A percentile compares a stretch with the other conserved stretches of the same genome.
These are phyloP conservation scores for Rhincodon typus DNA, from an alignment of 2,797 vertebrate genomes.

Conservation along the genomic window DNA sequence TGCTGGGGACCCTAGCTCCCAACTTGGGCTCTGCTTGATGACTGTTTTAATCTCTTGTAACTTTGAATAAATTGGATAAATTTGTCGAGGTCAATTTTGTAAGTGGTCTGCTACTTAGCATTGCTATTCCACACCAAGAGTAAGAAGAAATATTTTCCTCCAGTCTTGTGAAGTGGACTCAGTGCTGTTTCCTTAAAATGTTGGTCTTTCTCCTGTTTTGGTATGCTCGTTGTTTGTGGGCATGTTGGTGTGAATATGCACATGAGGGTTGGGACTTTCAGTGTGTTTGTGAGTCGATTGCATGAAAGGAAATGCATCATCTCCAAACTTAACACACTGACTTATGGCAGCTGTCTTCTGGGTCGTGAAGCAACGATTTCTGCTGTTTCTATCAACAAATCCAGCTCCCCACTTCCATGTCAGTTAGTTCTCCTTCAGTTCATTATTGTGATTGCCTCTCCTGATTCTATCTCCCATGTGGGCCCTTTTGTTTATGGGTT, in stretches of 20 bases:
- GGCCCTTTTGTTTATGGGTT: background rate
- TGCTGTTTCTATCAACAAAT: too few species aligned
- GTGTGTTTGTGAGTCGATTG: too few species aligned
- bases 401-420: too few species aligned
- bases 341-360: too few species aligned
- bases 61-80: background rate
- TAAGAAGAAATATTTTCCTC: background rate
- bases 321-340: too few species aligned
- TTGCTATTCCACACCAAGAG: background rate
- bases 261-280: too few species aligned
- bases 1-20: too few species aligned
- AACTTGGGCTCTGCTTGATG: background rate
- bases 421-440: too few species aligned
- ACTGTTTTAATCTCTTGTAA: background rate
- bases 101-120: background rate
- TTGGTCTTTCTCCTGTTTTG: background rate
- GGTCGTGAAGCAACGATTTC: too few species aligned
- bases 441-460: background rate
- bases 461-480: background rate
- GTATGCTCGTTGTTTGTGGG: background rate
- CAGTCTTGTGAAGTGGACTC: background rate
- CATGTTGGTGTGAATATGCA: background rate
- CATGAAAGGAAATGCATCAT: too few species aligned
- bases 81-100: background rate
- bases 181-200: background rate